phyloP scores from a whole-genome alignment of 1,140 invertebrate species.

The Papilio machaon region DNA sequence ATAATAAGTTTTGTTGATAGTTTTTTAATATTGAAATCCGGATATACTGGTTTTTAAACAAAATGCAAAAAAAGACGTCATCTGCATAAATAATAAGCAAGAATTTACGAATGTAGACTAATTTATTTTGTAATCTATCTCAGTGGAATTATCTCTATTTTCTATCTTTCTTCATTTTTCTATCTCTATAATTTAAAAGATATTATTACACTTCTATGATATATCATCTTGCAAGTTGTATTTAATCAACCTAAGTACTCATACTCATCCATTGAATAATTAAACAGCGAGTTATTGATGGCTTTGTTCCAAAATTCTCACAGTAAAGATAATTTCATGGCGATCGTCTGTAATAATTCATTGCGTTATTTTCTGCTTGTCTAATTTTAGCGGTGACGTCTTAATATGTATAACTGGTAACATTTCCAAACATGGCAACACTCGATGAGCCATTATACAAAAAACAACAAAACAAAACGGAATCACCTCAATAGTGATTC shows the following conservation, averaged over 20 bases:
- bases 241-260: not conserved
- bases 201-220: not conserved
- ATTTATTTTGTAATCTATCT: not conserved
- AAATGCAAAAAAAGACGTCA: slow-evolving; percentile 2
- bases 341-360: slow-evolving; percentile 14
- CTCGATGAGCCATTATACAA: not conserved
- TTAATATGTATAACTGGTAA: not conserved
- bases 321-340: not conserved
- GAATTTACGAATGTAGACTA: not conserved
- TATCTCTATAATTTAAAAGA: not conserved
- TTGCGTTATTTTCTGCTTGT: not conserved
- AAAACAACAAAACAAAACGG: not conserved
- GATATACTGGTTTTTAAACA: not conserved
- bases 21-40: not conserved
- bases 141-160: not conserved
- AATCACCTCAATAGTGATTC: not conserved
- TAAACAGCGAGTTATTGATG: not conserved
- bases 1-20: not conserved
- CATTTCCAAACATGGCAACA: slow-evolving; percentile 7
- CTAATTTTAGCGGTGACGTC: not conserved
- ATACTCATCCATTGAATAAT: not conserved
- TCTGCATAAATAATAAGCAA: not conserved
- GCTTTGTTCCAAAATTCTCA: slow-evolving; percentile 15
- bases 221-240: not conserved
- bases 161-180: no score